A percentile compares a stretch with the other conserved stretches of the same genome.
These are phyloP conservation scores for Stichodactyla mertensii DNA, from an alignment of 64 coral and sea anemone species.

Conservation along the genomic window DNA sequence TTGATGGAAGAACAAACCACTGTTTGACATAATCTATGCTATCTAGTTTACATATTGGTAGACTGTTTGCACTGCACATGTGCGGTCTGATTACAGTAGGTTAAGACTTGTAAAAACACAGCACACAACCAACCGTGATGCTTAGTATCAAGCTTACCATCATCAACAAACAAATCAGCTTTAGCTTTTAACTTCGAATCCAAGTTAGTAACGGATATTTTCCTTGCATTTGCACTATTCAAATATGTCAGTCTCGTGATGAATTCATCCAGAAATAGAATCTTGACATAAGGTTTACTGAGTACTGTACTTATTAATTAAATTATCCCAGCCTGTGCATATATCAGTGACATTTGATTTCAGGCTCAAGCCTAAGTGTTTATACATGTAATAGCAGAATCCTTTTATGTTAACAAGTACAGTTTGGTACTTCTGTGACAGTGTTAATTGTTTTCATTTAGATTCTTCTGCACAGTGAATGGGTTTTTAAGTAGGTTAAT, in stretches of 20 bases:
- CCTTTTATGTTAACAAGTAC: background rate
- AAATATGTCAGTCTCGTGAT: background rate
- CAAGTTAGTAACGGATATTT: no score
- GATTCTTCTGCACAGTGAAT: background rate
- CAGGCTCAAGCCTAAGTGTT: background rate
- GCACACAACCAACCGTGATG: background rate
- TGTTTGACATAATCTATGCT: conserved; percentile 7
- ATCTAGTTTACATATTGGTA: conserved; percentile 28
- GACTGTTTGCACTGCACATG: background rate
- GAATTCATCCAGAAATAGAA: background rate
- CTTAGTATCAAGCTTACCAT: background rate
- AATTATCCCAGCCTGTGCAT: background rate
- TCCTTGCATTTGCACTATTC: no score
- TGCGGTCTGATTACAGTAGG: background rate
- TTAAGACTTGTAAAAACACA: background rate
- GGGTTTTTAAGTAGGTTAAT: background rate
- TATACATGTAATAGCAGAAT: background rate
- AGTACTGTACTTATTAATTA: background rate
- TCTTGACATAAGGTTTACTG: background rate
- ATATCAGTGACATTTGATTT: background rate
- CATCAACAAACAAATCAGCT: background rate
- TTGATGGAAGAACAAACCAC: background rate
- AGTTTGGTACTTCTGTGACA: background rate
- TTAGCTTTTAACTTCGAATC: background rate
- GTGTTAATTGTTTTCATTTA: background rate